These are phyloP conservation scores for Apamea anceps DNA, from an alignment of 2,888 invertebrate species.

Conservation along the genomic window DNA sequence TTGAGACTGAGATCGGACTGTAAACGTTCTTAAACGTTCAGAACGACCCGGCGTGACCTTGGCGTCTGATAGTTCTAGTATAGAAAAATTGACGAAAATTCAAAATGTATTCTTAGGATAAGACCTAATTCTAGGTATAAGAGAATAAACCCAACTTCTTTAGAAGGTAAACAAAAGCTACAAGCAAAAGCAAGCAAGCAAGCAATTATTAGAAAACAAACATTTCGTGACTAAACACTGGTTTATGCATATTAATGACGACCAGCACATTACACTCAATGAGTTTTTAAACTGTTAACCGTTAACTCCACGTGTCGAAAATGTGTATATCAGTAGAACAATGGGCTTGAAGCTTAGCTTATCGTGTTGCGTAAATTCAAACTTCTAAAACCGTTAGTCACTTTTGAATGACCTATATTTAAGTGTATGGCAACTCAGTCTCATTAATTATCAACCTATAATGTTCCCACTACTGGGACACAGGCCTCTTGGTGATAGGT, in stretches of 20 bases:
- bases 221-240: conserved; percentile 22
- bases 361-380: conserved; percentile 9
- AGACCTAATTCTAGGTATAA: too few relatives aligned
- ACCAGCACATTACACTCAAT: conserved; percentile 53
- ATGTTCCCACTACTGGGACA: not conserved
- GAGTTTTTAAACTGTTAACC: conserved; percentile 47
- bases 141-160: too few relatives aligned
- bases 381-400: not conserved
- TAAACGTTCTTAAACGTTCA: too few relatives aligned
- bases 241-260: conserved; percentile 37
- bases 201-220: conserved; percentile 30
- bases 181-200: too few relatives aligned
- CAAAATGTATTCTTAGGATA: too few relatives aligned
- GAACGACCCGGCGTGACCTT: too few relatives aligned
- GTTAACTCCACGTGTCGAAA: conserved; percentile 24
- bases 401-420: not conserved
- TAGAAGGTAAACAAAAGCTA: conserved; percentile 9
- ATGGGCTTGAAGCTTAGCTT: conserved; percentile 23
- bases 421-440: not conserved
- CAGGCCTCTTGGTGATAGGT: not conserved
- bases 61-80: too few relatives aligned
- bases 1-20: too few relatives aligned
- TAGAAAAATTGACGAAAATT: too few relatives aligned
- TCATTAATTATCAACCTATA: not conserved
- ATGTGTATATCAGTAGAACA: conserved; percentile 4